Evolutionary conservation across 2,888 invertebrate genomes (phyloP).

Genomic region (Meteorus cinctellus): DNA sequence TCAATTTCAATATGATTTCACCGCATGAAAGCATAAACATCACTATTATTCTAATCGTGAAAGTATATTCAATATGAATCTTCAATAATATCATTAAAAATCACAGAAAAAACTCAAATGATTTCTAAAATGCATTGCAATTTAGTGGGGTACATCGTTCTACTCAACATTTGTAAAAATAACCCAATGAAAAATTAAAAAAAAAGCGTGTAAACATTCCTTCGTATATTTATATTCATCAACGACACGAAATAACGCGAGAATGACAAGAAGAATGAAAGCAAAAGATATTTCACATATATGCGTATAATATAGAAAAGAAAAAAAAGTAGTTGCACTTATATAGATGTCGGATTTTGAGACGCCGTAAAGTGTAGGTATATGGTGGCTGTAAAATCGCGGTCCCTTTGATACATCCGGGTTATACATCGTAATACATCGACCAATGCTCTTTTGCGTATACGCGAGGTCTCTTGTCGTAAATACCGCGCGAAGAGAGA

Average conservation of each 20-base stretch:
- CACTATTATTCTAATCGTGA: too few species aligned
- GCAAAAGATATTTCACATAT: background rate
- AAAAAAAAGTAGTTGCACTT: slow-evolving; percentile 42
- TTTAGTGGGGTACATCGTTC: too few species aligned
- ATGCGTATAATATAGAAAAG: slow-evolving; percentile 7
- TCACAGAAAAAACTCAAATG: too few species aligned
- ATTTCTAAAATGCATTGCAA: too few species aligned
- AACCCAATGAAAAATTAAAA: too few species aligned
- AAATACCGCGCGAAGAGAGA: slow-evolving; percentile 62
- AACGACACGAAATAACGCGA: too few species aligned
- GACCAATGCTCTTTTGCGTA: slow-evolving; percentile 45
- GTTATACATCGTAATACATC: slow-evolving; percentile 47
- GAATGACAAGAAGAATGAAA: slow-evolving; percentile 21
- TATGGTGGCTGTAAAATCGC: slow-evolving; percentile 64
- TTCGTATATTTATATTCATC: background rate
- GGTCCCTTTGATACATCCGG: slow-evolving; percentile 68
- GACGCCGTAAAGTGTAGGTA: slow-evolving; percentile 66
- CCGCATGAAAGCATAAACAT: too few species aligned
- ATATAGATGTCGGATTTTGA: slow-evolving; percentile 70
- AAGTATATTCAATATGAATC: too few species aligned
- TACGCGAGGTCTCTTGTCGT: slow-evolving; percentile 56
- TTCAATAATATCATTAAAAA: too few species aligned
- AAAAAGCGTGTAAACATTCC: too few species aligned
- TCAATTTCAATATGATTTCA: too few species aligned
- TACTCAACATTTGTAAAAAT: too few species aligned